Base-by-base conservation (phyloP, 2,113 vertebrate species). In the Gasterosteus aculeatus region DNA sequence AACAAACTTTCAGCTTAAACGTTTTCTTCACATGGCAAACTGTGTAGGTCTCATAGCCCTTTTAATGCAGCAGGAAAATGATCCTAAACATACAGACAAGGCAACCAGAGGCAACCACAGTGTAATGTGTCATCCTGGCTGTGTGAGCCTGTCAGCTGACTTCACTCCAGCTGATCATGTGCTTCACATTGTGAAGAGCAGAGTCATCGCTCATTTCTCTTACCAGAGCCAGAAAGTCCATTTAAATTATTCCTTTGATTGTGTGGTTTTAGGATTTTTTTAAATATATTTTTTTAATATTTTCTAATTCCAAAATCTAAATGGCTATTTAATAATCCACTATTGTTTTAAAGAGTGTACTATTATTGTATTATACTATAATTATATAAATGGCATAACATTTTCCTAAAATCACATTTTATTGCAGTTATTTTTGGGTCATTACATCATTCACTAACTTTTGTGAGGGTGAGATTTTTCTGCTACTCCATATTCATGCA, bases 141-240 rank as follows among this genome's bases (percentile, higher is more conserved):
- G 46, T 53, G 10, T 2, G 35, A 44, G 49, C 33, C 39, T 31
- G 49, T 75, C 61, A 75, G 42, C 41, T 78, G 75, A 82, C 39
- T 62, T 51, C n/a, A 46, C 10, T 41, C 42, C 19, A 63, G 0
- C 58, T 69, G 68, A 64, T 75, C 16, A 62, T 57, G 62, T 51
- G 74, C 64, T 62, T 83, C 64, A 47, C 70, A 39, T 80, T 35
- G 33, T 73, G 54, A 69, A 33, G 18, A 74, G 47, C 38, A 19
- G 51, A 47, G 12, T 61, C 10, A 4, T 53, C 10, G 8, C 19
- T 22, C n/a, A 47, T 47, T 10, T 11, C 22, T 26, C 10, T 26
- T 54, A 5, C 22, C 10, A 5, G n/a, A 54, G 51, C 51, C 51
- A 54, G 51, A 22, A 10, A 54, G 51, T 26, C 3, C 10, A 26